These are phyloP conservation scores for Labroides dimidiatus DNA, from an alignment of 2,797 vertebrate species.

Conservation along the genomic window DNA sequence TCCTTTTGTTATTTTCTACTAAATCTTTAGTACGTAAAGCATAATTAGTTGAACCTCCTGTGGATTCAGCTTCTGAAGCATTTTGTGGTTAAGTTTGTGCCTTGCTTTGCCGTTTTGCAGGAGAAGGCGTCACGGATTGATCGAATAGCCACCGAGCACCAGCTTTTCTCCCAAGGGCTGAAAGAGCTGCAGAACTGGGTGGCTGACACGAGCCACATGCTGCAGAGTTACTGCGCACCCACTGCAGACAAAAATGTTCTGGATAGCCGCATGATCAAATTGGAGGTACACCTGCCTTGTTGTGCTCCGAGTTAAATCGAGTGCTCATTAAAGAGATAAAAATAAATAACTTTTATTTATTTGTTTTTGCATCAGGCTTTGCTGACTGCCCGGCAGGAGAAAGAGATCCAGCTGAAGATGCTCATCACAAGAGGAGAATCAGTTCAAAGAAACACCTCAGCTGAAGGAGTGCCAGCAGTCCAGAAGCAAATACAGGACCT, in stretches of 20 bases:
- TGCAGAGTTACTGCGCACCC: conserved; percentile 91
- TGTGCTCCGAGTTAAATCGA: not conserved
- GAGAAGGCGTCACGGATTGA: conserved; percentile 95
- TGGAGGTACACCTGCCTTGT: conserved; percentile 83
- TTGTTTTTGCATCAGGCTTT: conserved; percentile 74
- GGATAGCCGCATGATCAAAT: conserved; percentile 94
- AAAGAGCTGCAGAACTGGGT: conserved; percentile 97
- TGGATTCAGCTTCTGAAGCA: conserved; percentile 2
- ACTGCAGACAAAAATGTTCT: conserved; percentile 94
- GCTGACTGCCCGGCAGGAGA: conserved; percentile 93
- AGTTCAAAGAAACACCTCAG: conserved; percentile 94
- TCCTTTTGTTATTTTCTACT: conserved; percentile 15
- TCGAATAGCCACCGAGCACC: conserved; percentile 92
- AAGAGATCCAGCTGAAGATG: conserved; percentile 98
- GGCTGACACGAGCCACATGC: conserved; percentile 90
- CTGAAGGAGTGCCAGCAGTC: conserved; percentile 88
- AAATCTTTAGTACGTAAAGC: conserved; percentile 12
- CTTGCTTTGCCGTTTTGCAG: conserved; percentile 71
- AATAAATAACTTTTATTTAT: not conserved
- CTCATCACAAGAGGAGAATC: conserved; percentile 93
- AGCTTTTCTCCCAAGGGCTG: conserved; percentile 90
- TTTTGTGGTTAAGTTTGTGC: not conserved
- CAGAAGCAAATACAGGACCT: conserved; percentile 91
- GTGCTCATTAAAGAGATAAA: not conserved
- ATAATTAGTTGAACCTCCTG: not conserved